A percentile compares a stretch with the other conserved stretches of the same genome.
Conservation (phyloP, 2,888 invertebrate genomes). For the Nomada flava region DNA sequence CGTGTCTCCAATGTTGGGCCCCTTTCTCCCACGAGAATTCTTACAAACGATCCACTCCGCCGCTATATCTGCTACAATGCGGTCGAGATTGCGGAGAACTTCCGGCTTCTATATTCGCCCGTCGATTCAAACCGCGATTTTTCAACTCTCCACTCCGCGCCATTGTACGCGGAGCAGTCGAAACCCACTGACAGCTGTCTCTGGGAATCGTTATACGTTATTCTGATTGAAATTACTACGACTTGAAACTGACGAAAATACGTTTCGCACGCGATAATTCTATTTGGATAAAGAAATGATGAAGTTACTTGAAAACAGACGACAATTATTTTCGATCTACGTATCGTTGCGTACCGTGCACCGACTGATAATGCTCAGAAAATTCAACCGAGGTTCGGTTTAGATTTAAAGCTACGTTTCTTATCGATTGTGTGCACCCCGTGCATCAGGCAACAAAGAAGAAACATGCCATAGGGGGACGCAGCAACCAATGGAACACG, state of each 20-base stretch:
- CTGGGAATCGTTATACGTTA: not conserved
- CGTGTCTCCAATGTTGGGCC: not conserved
- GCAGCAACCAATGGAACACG: not conserved
- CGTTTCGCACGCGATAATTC: too few species aligned
- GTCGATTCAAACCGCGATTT: slow-evolving; percentile 61
- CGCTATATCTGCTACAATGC: slow-evolving; percentile 65
- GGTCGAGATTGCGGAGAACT: slow-evolving; percentile 70
- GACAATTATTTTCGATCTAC: too few species aligned
- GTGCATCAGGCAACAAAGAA: not conserved
- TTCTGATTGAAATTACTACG: not conserved
- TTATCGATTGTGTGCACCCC: not conserved
- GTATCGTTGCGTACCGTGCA: too few species aligned
- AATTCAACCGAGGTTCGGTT: not conserved
- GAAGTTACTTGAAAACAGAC: too few species aligned
- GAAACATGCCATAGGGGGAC: too few species aligned
- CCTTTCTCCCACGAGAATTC: slow-evolving; percentile 51
- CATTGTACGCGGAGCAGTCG: not conserved
- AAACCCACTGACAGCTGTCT: not conserved
- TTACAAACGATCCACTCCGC: slow-evolving; percentile 67
- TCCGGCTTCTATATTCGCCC: slow-evolving; percentile 66
- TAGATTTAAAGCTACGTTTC: not conserved
- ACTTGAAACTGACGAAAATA: not conserved
- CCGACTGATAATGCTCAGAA: not conserved
- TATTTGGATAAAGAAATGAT: too few species aligned
- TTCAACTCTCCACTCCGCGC: slow-evolving; percentile 15